These are phyloP conservation scores for Xanthia icteritia DNA, from an alignment of 2,888 invertebrate genomes.

Conservation along the genomic window DNA sequence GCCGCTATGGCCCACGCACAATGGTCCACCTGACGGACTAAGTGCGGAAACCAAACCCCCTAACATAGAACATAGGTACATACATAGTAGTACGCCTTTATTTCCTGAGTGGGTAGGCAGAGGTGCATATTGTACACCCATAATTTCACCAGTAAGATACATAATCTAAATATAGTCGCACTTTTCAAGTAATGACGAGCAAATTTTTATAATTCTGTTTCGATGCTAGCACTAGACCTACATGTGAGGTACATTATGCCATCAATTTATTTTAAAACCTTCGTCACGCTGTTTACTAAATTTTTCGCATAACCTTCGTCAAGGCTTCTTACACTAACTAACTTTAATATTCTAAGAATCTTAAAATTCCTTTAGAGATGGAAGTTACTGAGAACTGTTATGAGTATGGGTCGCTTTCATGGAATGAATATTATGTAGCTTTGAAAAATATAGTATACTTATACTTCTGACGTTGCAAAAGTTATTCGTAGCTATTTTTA, in stretches of 20 bases:
- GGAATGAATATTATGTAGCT: neutral
- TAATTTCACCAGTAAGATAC: neutral
- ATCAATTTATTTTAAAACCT: constrained; percentile 1
- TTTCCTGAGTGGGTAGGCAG: neutral
- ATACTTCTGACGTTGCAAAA: neutral
- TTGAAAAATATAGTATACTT: neutral
- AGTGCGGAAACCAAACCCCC: no score
- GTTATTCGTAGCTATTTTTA: neutral
- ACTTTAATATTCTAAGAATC: constrained; percentile 3
- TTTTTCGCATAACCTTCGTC: neutral
- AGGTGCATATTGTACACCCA: neutral
- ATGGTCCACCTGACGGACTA: no score
- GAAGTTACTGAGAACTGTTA: neutral
- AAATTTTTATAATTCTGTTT: neutral
- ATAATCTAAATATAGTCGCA: neutral
- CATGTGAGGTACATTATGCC: neutral
- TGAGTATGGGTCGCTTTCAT: neutral
- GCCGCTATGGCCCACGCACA: no score
- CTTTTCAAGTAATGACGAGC: neutral
- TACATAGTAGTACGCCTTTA: neutral
- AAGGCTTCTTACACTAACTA: neutral
- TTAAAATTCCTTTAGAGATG: constrained; percentile 3
- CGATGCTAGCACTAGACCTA: neutral
- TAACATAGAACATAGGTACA: no score
- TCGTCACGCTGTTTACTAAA: neutral